phyloP scores from a whole-genome alignment of 2,888 invertebrate species.

The Hetaerina titia region DNA sequence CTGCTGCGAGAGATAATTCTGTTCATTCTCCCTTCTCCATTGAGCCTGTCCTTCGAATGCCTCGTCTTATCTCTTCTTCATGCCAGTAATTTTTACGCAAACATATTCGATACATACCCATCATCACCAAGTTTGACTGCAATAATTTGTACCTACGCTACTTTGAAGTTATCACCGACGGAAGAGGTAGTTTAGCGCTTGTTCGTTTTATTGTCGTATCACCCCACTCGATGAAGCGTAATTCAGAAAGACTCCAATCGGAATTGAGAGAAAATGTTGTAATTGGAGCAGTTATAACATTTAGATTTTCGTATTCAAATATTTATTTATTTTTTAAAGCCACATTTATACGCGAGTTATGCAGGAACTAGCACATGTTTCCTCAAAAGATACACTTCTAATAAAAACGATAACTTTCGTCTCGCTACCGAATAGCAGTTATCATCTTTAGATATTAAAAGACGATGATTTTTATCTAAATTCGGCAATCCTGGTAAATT shows the following conservation, averaged over 20 bases:
- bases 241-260: neutral
- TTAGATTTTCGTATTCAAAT: too few species aligned
- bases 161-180: neutral
- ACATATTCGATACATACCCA: neutral
- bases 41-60: neutral
- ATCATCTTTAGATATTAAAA: too few species aligned
- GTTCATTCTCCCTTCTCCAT: neutral
- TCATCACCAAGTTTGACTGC: neutral
- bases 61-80: neutral
- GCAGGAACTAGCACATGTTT: too few species aligned
- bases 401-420: too few species aligned
- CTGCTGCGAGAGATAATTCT: constrained; percentile 4
- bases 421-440: too few species aligned
- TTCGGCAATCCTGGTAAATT: too few species aligned
- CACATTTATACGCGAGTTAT: too few species aligned
- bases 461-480: too few species aligned
- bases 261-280: too few species aligned
- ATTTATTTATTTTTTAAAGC: too few species aligned
- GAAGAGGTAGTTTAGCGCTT: neutral
- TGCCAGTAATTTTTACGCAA: neutral
- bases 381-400: too few species aligned
- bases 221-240: neutral
- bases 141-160: neutral
- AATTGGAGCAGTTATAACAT: too few species aligned
- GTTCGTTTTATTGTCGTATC: neutral